These are phyloP conservation scores for Mormyrus hasselquistii DNA, from an alignment of 2,797 vertebrate species.

Conservation along the genomic window DNA sequence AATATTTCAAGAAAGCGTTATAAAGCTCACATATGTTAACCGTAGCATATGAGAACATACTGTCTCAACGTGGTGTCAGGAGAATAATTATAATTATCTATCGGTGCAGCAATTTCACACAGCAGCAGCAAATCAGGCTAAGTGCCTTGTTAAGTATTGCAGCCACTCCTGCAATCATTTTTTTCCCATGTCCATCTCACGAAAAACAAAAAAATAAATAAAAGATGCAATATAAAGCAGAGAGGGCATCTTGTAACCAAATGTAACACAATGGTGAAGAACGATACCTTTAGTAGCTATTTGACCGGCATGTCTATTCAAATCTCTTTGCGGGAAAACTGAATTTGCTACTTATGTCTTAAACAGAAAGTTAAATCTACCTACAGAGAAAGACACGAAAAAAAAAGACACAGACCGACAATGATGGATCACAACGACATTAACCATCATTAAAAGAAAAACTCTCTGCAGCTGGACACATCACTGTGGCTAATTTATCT, in stretches of 20 bases:
- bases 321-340: too few relatives aligned
- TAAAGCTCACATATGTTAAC: not conserved
- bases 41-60: not conserved
- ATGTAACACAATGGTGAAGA: not conserved
- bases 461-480: not conserved
- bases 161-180: constrained; percentile 6
- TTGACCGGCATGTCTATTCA: not conserved
- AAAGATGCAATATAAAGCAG: not conserved
- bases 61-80: not conserved
- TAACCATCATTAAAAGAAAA: not conserved
- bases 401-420: not conserved
- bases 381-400: not conserved
- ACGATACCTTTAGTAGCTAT: not conserved
- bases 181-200: not conserved
- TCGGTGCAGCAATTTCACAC: not conserved
- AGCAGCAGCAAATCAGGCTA: not conserved
- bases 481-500: not conserved
- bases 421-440: not conserved
- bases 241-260: not conserved
- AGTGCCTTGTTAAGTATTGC: not conserved
- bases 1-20: not conserved
- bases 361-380: not conserved
- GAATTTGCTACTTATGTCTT: not conserved
- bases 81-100: not conserved
- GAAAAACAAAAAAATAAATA: not conserved